A percentile compares a stretch with the other conserved stretches of the same genome.
Evolutionary conservation across 2,888 invertebrate species (phyloP).

Genomic region (Taenaris catops): DNA sequence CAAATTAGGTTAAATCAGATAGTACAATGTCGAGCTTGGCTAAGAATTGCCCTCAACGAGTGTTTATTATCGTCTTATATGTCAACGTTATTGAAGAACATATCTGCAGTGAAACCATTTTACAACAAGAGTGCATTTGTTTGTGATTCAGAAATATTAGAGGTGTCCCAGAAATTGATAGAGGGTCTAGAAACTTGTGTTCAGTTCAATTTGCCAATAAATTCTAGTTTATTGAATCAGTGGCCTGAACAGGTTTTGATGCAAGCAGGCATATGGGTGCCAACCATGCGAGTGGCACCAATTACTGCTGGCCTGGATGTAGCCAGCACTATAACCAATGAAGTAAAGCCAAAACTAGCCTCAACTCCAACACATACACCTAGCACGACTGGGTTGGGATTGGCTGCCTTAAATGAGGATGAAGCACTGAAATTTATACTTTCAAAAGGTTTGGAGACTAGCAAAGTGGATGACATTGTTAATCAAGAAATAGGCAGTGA

Average conservation of each 20-base stretch:
- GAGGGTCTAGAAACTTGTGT: slow-evolving; percentile 88
- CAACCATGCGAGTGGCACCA: slow-evolving; percentile 87
- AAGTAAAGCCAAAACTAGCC: slow-evolving; percentile 57
- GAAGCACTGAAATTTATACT: slow-evolving; percentile 86
- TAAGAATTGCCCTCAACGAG: slow-evolving; percentile 93
- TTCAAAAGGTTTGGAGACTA: slow-evolving; percentile 65
- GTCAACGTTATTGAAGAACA: slow-evolving; percentile 88
- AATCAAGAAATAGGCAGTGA: slow-evolving; percentile 13
- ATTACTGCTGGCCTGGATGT: slow-evolving; percentile 89
- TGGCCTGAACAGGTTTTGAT: slow-evolving; percentile 93
- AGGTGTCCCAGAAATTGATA: slow-evolving; percentile 86
- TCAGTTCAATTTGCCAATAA: slow-evolving; percentile 87
- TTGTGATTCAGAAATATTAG: slow-evolving; percentile 89
- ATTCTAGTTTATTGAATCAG: slow-evolving; percentile 92
- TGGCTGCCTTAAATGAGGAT: slow-evolving; percentile 82
- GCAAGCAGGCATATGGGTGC: slow-evolving; percentile 92
- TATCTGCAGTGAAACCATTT: slow-evolving; percentile 88
- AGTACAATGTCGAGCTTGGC: slow-evolving; percentile 95
- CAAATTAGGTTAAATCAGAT: too few relatives aligned
- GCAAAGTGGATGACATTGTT: slow-evolving; percentile 32
- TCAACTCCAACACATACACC: slow-evolving; percentile 52
- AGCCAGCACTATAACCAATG: slow-evolving; percentile 81
- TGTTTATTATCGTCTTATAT: slow-evolving; percentile 93
- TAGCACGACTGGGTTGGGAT: slow-evolving; percentile 61
- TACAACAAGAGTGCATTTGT: slow-evolving; percentile 91